Conservation (phyloP, 37 sponge, comb jelly and placozoan species). For the Halichondria panicea region DNA sequence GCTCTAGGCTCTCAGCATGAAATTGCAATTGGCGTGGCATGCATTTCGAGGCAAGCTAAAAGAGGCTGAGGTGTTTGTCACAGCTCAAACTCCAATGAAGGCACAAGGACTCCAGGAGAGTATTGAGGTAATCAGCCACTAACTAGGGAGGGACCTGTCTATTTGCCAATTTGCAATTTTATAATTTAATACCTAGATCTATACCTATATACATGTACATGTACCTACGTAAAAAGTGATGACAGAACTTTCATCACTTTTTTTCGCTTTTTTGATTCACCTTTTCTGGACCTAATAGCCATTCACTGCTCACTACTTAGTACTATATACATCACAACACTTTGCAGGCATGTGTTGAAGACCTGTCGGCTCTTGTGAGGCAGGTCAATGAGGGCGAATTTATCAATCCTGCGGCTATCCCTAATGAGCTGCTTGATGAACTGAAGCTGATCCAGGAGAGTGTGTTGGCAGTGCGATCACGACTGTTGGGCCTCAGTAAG, state of each 20-base stretch:
- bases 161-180: not conserved
- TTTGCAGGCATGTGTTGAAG: conserved; percentile 29
- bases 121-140: conserved; percentile 52
- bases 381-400: conserved; percentile 16
- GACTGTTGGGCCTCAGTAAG: conserved; percentile 52
- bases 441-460: conserved; percentile 27
- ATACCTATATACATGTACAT: conserved; percentile 5
- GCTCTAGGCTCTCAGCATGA: conserved; percentile 20
- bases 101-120: conserved; percentile 68
- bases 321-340: too few relatives aligned
- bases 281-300: too few relatives aligned
- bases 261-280: too few relatives aligned
- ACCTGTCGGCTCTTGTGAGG: conserved; percentile 13
- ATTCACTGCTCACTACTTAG: too few relatives aligned
- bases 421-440: not conserved
- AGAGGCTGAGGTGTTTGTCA: conserved; percentile 62
- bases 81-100: conserved; percentile 68
- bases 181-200: not conserved
- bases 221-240: not conserved
- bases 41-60: conserved; percentile 25
- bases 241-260: too few relatives aligned
- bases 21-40: conserved; percentile 36
- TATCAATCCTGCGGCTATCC: conserved; percentile 1
- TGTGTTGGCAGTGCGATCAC: conserved; percentile 23
- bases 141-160: not conserved